phyloP scores from a whole-genome alignment of 2,888 invertebrate species.

The Germaria angustata region DNA sequence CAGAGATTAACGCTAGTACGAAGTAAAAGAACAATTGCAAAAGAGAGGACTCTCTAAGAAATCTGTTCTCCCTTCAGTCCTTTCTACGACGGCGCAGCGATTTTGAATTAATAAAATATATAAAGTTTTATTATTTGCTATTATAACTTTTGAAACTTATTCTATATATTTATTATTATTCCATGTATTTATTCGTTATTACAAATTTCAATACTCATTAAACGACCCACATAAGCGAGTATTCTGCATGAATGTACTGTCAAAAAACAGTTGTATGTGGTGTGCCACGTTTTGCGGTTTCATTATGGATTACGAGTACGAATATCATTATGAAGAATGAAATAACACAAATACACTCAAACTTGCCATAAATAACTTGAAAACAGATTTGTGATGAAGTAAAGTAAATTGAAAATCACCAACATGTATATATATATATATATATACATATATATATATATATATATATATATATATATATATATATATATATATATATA shows the following conservation, averaged over 20 bases:
- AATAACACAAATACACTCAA: background rate
- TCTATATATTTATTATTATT: too few species aligned
- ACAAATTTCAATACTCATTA: background rate
- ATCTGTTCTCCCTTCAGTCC: too few species aligned
- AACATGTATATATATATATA: background rate
- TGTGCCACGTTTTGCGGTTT: constrained; percentile 15
- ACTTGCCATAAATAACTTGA: background rate
- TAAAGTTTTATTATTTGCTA: too few species aligned
- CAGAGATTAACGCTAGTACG: too few species aligned
- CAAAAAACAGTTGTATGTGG: constrained; percentile 46
- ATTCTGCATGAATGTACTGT: constrained; percentile 8
- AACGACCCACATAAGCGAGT: background rate
- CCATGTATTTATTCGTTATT: too few species aligned
- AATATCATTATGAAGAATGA: background rate
- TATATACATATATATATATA: background rate
- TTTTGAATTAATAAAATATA: too few species aligned
- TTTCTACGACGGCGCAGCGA: too few species aligned
- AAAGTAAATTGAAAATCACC: constrained; percentile 21
- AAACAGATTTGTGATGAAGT: constrained; percentile 19
- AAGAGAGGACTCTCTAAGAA: too few species aligned
- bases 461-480: background rate
- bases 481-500: background rate
- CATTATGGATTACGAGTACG: constrained; percentile 10
- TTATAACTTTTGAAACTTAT: too few species aligned
- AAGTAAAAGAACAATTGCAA: too few species aligned